phyloP scores from a whole-genome alignment of 2,797 vertebrate species.

The Parauchenoglanis ngamensis region DNA sequence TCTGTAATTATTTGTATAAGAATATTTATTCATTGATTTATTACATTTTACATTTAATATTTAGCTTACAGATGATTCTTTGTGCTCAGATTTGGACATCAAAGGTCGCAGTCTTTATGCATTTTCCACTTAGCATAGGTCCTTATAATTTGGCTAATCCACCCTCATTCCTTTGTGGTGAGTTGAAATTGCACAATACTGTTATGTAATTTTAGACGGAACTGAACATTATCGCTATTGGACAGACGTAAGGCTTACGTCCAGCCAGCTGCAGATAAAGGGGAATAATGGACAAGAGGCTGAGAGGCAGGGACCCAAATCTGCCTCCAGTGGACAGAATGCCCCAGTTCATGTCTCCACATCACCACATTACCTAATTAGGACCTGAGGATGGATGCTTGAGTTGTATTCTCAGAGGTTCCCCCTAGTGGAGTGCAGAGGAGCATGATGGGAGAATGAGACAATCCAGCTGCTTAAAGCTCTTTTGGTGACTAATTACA shows the following conservation, averaged over 20 bases:
- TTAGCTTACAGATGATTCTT: neutral
- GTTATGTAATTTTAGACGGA: conserved; percentile 1
- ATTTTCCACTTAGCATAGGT: neutral
- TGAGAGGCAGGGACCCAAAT: neutral
- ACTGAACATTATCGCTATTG: conserved; percentile 12
- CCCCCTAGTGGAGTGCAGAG: conserved; percentile 44
- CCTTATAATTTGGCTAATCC: neutral
- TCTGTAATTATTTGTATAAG: neutral
- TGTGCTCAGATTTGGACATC: neutral
- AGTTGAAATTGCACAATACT: conserved; percentile 4
- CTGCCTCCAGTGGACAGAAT: conserved; percentile 43
- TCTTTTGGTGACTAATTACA: conserved; percentile 31
- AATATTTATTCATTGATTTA: neutral
- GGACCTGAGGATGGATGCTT: conserved; percentile 54
- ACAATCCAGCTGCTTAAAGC: conserved; percentile 36
- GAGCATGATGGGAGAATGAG: conserved; percentile 3
- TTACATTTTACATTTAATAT: neutral
- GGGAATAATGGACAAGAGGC: neutral
- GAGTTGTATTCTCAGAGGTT: conserved; percentile 47
- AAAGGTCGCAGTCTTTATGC: neutral
- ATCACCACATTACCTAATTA: conserved; percentile 71
- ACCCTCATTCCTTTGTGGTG: conserved; percentile 19
- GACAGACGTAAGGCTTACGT: conserved; percentile 3
- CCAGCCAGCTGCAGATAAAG: conserved; percentile 20
- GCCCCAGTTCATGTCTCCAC: conserved; percentile 35